phyloP scores from a whole-genome alignment of 2,888 invertebrate species.

The Escarpia spicata region DNA sequence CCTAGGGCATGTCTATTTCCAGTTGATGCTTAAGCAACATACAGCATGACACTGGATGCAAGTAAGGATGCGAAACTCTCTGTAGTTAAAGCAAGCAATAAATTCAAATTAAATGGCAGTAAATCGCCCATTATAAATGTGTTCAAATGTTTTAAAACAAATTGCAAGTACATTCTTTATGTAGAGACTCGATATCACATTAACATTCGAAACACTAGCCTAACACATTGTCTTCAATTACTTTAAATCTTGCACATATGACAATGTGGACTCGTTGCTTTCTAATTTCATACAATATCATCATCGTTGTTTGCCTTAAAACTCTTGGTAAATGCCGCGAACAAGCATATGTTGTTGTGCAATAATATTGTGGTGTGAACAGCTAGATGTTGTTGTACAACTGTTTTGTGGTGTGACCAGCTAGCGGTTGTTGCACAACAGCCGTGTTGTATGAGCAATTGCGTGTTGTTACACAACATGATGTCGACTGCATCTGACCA shows the following conservation, averaged over 20 bases:
- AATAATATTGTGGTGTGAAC: not conserved
- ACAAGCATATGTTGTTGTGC: not conserved
- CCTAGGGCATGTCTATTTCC: not conserved
- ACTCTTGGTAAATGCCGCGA: not conserved
- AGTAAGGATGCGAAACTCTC: not conserved
- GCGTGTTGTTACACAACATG: no score
- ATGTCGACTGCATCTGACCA: not conserved
- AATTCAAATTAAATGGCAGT: slow-evolving; percentile 10
- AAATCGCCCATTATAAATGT: not conserved
- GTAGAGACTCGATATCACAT: not conserved
- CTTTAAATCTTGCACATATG: not conserved
- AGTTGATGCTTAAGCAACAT: not conserved
- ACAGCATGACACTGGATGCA: not conserved
- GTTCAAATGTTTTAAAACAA: not conserved
- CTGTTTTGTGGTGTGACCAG: not conserved
- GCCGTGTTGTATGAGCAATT: no score
- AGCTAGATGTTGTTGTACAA: not conserved
- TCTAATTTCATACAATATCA: not conserved
- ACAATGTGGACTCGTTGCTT: not conserved
- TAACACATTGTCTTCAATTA: not conserved
- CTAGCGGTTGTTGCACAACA: no score
- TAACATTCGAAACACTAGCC: not conserved
- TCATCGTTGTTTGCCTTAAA: not conserved
- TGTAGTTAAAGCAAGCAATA: not conserved
- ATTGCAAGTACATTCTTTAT: not conserved